phyloP scores from a whole-genome alignment of 2,797 vertebrate genomes.

The Enoplosus armatus region DNA sequence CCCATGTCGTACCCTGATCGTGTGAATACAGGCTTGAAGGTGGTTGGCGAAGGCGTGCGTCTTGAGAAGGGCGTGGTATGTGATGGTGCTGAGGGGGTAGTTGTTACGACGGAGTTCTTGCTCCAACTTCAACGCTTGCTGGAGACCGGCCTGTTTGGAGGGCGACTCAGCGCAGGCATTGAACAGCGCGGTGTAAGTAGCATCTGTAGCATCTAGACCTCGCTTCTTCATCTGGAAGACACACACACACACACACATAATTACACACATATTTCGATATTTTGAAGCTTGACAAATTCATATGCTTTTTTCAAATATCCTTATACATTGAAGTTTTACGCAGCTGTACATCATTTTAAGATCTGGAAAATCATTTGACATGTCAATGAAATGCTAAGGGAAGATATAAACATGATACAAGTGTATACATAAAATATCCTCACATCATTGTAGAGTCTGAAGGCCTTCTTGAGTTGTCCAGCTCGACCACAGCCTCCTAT shows the following conservation, averaged over 20 bases:
- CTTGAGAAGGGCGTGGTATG: slow-evolving; percentile 94
- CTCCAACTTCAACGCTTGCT: slow-evolving; percentile 88
- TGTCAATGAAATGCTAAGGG: neutral
- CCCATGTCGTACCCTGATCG: slow-evolving; percentile 85
- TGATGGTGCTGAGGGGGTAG: slow-evolving; percentile 86
- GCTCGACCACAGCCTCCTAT: slow-evolving; percentile 94
- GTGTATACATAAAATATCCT: neutral
- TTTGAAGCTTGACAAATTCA: too few species aligned
- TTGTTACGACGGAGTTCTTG: slow-evolving; percentile 89
- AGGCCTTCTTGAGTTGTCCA: slow-evolving; percentile 93
- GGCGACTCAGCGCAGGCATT: slow-evolving; percentile 93
- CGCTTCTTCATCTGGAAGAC: slow-evolving; percentile 94
- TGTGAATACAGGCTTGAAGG: slow-evolving; percentile 89
- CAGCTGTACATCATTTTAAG: neutral
- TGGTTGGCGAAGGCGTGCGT: slow-evolving; percentile 88
- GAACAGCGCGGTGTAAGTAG: slow-evolving; percentile 95
- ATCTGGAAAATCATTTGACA: neutral
- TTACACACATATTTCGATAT: too few species aligned
- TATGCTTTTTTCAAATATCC: neutral
- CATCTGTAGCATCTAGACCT: slow-evolving; percentile 85
- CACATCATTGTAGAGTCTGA: slow-evolving; percentile 94
- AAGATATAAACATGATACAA: neutral
- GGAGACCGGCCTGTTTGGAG: slow-evolving; percentile 88
- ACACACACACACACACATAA: slow-evolving; percentile 8
- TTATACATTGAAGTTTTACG: neutral